A percentile compares a stretch with the other conserved stretches of the same genome.
Evolutionary conservation across 1,140 invertebrate genomes (phyloP).

Genomic region (Camponotus pennsylvanicus): DNA sequence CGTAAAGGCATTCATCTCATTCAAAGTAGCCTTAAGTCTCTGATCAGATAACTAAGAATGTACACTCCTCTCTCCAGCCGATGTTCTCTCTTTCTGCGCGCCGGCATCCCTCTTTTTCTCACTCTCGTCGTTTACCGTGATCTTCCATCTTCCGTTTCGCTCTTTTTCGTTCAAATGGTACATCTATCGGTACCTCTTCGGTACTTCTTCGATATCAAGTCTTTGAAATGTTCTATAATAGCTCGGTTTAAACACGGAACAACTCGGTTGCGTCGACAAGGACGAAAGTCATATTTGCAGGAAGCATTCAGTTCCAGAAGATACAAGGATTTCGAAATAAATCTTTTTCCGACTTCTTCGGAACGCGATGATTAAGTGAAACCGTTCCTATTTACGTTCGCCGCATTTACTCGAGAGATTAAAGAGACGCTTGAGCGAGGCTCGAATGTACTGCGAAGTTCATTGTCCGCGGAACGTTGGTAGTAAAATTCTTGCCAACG

Average conservation of each 20-base stretch:
- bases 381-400: not conserved
- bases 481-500: constrained; percentile 7
- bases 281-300: not conserved
- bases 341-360: constrained; percentile 1
- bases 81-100: constrained; percentile 59
- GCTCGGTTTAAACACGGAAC: not conserved
- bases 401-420: constrained; percentile 18
- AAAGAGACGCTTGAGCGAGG: not conserved
- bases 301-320: not conserved
- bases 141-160: not conserved
- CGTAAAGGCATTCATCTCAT: constrained; percentile 85
- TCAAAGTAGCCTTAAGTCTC: constrained; percentile 84
- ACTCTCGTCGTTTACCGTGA: constrained; percentile 46
- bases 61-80: constrained; percentile 79
- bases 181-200: not conserved
- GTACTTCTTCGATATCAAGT: constrained; percentile 11
- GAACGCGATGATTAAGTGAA: constrained; percentile 10
- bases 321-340: not conserved
- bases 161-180: constrained; percentile 26
- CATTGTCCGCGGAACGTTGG: not conserved
- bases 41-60: constrained; percentile 84
- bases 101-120: constrained; percentile 58
- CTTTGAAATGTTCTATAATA: constrained; percentile 32
- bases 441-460: not conserved
- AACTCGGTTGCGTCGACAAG: not conserved